A percentile compares a stretch with the other conserved stretches of the same genome.
These are phyloP conservation scores for Ptychochromis oligacanthus DNA, from an alignment of 2,113 vertebrate genomes.

Conservation along the genomic window DNA sequence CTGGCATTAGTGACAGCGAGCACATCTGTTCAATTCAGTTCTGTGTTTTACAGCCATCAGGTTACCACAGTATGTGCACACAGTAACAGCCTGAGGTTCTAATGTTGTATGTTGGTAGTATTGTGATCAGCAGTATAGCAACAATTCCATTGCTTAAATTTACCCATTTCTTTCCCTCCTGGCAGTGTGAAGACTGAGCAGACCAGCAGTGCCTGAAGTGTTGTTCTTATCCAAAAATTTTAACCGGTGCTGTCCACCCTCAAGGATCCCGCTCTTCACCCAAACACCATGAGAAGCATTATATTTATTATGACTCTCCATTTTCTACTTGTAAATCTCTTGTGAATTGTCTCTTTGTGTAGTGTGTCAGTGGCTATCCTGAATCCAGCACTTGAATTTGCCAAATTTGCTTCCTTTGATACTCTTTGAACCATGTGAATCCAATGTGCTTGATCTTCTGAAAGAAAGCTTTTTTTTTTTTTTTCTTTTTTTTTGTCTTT, in stretches of 20 bases:
- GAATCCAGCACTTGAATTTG: conserved; percentile 27
- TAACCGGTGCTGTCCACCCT: background rate
- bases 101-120: background rate
- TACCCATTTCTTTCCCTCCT: conserved; percentile 32
- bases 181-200: conserved; percentile 88
- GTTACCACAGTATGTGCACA: background rate
- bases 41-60: background rate
- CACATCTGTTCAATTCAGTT: background rate
- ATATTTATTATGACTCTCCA: conserved; percentile 70
- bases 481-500: too few relatives aligned
- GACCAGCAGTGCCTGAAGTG: conserved; percentile 86
- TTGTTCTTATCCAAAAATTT: background rate
- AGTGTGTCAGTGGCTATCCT: background rate
- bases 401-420: conserved; percentile 4
- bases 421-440: conserved; percentile 30
- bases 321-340: conserved; percentile 51
- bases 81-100: background rate
- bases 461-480: conserved; percentile 49
- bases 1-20: background rate
- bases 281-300: conserved; percentile 43
- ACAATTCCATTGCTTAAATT: background rate
- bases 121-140: background rate
- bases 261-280: conserved; percentile 4
- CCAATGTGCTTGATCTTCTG: conserved; percentile 64
- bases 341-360: conserved; percentile 30